Conservation (phyloP, 2,797 vertebrate genomes). For the Diceros bicornis region DNA sequence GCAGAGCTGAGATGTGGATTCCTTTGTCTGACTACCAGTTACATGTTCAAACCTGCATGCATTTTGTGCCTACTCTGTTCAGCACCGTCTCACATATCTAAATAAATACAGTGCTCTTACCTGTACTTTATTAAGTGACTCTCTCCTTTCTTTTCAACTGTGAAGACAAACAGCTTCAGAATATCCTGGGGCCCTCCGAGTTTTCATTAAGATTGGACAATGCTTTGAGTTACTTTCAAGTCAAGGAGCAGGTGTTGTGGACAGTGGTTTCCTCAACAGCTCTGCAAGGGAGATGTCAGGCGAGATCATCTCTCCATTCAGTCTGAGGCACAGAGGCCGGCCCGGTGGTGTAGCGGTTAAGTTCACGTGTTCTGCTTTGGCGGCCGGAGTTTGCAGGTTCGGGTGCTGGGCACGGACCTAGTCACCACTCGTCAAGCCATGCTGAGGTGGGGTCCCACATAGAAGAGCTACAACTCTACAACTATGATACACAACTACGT, state of each 20-base stretch:
- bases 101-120: conserved; percentile 1
- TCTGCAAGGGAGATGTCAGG: conserved; percentile 1
- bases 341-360: too few relatives aligned
- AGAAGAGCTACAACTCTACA: too few relatives aligned
- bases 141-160: neutral
- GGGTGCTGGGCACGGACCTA: too few relatives aligned
- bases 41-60: neutral
- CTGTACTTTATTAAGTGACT: neutral
- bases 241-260: neutral
- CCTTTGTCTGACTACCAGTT: neutral
- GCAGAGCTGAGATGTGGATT: conserved; percentile 49
- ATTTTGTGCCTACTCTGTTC: neutral
- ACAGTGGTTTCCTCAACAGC: neutral
- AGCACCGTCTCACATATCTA: neutral
- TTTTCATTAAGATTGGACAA: conserved; percentile 55
- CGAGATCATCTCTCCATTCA: neutral
- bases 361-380: too few relatives aligned
- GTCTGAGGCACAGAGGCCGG: neutral
- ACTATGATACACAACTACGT: too few relatives aligned
- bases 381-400: too few relatives aligned
- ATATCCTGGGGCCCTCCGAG: neutral
- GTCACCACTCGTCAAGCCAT: too few relatives aligned
- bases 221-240: conserved; percentile 8
- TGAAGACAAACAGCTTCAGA: conserved; percentile 45
- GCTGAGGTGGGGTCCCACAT: too few relatives aligned